These are phyloP conservation scores for Pitangus sulphuratus DNA, from an alignment of 2,797 vertebrate species.

Conservation along the genomic window DNA sequence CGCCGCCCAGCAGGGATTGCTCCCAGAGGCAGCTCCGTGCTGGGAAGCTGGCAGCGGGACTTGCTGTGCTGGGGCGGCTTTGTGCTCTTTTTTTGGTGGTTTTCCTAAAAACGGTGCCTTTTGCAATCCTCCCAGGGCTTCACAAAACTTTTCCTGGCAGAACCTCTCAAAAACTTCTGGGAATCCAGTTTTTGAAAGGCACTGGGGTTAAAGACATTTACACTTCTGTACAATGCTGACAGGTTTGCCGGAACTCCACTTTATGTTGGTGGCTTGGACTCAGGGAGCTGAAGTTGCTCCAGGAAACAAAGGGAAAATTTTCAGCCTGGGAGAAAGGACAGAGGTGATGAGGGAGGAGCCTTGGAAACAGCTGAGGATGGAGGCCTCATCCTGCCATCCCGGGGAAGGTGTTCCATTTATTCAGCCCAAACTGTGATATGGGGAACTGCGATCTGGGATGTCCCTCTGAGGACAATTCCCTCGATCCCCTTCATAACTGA, in stretches of 20 bases:
- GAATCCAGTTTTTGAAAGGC: neutral
- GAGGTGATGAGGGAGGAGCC: neutral
- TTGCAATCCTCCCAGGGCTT: neutral
- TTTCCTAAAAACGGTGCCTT: constrained; percentile 14
- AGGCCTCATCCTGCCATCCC: neutral
- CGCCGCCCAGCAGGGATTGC: neutral
- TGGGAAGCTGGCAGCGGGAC: neutral
- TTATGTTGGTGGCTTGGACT: neutral
- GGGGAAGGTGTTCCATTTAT: neutral
- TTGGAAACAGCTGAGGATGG: rapidly evolving
- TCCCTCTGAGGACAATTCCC: neutral
- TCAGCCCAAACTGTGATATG: neutral
- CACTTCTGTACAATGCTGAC: neutral
- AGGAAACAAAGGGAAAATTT: neutral
- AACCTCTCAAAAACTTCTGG: neutral
- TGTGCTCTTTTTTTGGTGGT: neutral
- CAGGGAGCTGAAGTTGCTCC: neutral
- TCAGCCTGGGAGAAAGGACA: neutral
- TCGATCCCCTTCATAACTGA: neutral
- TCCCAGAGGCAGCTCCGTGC: rapidly evolving
- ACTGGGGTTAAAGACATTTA: neutral
- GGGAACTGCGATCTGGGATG: rapidly evolving
- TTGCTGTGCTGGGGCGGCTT: rapidly evolving
- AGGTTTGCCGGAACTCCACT: neutral
- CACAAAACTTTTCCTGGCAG: constrained; percentile 27